Evolutionary conservation across 2,888 invertebrate genomes (phyloP), one percentile per base, ranked within the genome.

Genomic region (Pachliopta kotzebuea): DNA sequence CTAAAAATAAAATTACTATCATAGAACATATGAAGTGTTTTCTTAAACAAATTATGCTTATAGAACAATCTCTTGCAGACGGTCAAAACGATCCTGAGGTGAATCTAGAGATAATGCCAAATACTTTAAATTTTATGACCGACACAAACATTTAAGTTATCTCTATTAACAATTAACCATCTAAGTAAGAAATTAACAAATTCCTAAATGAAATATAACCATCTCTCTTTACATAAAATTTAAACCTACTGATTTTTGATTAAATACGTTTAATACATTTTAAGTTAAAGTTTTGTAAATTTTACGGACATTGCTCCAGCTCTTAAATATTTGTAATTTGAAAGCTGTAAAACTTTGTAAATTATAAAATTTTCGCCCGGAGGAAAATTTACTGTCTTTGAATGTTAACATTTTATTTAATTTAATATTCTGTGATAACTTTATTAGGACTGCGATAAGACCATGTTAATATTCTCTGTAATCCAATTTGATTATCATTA

Each of bases 341-440:
- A n/a, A 6, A n/a, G 45, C n/a, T 45, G 11, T 45, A 45, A 45
- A 45, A 45, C 45, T 45, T 45, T 45, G 8, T n/a, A 45, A n/a
- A 45, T 45, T 45, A 45, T 45, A 45, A 52, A 52, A 52, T 52
- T 52, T 52, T 52, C 14, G 45, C 45, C 45, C 3, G 18, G 50
- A 61, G 53, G 56, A 63, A 67, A 67, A 63, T 63, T 29, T 58
- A 45, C 17, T 57, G 45, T 21, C 53, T 63, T 54, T 53, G 57
- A 26, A 63, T 58, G 58, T 58, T 58, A 58, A 58, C 50, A 58
- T 53, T 63, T 63, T 63, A 63, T 63, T 63, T 63, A 54, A 63
- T 63, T 63, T 63, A 7, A 58, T 53, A 58, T 63, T 63, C 58
- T 21, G 58, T 4, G 53, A 20, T 53, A 63, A 63, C 58, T 63